Base-by-base conservation (phyloP, 2,888 invertebrate species). In the Reticulitermes lucifugus region DNA sequence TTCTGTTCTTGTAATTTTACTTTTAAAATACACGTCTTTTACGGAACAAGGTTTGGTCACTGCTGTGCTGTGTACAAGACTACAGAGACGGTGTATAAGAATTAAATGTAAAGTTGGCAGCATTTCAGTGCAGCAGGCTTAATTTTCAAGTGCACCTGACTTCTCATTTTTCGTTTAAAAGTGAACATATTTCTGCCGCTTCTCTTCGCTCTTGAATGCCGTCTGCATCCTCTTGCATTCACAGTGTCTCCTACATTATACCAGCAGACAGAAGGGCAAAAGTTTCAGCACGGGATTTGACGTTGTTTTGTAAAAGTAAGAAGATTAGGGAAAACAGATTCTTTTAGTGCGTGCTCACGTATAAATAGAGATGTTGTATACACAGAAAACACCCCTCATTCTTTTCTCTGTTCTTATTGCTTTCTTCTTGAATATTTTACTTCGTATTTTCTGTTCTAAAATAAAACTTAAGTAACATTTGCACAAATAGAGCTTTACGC, bases 371-470 rank as follows among this genome's bases (percentile, higher is more conserved):
- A 41, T 35, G 65, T 25, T 65, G n/a, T 65, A 65, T 65, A 65
- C n/a, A 65, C 65, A n/a, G 9, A 18, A 35, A 35, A 21, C n/a
- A 60, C 51, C 14, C 51, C 10, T 51, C 51, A 18, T 60, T 60
- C 60, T 21, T 65, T 10, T 2, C 9, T 25, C 5, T 65, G 6
- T n/a, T 65, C 65, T 55, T 65, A 0, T 65, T 65, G n/a, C 25
- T 65, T n/a, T 65, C 73, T 73, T 18, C 5, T 21, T 6, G 41
- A 73, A 73, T 41, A 41, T 73, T 41, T 73, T 73, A 73, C 73
- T 73, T 73, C 35, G 35, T 18, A 73, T 73, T 73, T 73, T 73
- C 29, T 73, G 12, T 65, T 73, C 41, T 73, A 73, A 73, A 41
- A 41, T 41, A 73, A 73, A 73, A 73, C 73, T 41, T 41, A 41